Base-by-base conservation (phyloP, 2,888 invertebrate species). In the Cheilosia pagana region DNA sequence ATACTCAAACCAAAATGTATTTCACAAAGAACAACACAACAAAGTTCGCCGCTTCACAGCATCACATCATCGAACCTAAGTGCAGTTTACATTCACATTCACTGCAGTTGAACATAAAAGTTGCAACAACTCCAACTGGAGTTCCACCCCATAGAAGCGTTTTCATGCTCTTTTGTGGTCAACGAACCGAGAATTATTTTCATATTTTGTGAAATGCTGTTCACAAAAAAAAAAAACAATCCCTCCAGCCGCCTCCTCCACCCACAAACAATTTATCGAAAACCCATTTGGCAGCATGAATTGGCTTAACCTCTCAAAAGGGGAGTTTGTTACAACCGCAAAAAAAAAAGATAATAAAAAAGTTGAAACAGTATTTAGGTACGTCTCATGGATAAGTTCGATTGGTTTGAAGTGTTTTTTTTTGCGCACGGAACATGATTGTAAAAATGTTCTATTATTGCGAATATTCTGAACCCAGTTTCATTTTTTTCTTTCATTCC, bases 121-220 rank as follows among this genome's bases (percentile, higher is more conserved):
- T 48, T 21, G 19, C 19, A 48, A 48, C 48, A 48, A 12, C 19
- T 21, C 8, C 1, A 21, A 16, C 8, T 14, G n/a, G 0, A 14
- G 5, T 12, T 3, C 6, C 50, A 50, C 50, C 21, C 28, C 62
- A 50, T 50, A 55, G 48, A 19, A 57, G 25, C 55, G 45, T 65
- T 74, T 74, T 75, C 43, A 48, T 57, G 74, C 65, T 57, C 57
- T 81, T 50, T 81, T 82, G 77, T 77, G 76, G 77, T 71, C 76
- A 77, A 76, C 71, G 81, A 77, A 77, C 81, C 60, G 60, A 45
- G 12, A 39, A 65, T 10, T 28, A 53, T 45, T 75, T 79, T 63
- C 55, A 72, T 52, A 70, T 70, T 60, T 45, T 52, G 23, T 50
- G 25, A 10, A 53, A 53, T 10, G 28, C 8, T 68, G 28, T 28